Evolutionary conservation across 2,888 invertebrate genomes (phyloP), one percentile per base, ranked within the genome.

Genomic region (Plusia festucae): DNA sequence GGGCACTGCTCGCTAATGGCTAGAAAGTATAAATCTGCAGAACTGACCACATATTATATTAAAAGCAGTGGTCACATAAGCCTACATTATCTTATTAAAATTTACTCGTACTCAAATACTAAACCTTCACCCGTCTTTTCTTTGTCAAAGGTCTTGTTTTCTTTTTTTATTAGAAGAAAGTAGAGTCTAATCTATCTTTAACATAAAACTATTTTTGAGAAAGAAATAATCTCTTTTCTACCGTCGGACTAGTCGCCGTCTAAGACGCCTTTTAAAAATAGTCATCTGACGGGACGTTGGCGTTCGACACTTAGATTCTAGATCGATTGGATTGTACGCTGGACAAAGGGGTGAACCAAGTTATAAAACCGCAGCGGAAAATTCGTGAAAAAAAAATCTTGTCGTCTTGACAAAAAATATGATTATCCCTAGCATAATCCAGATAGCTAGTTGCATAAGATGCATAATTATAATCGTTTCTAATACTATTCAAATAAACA

Each of bases 221-320:
- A 40, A 4, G 3, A 40, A n/a, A n/a, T 13, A 40, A 40, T 40
- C 40, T 40, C 40, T 40, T 40, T 40, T 5, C 40, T 6, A n/a
- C 40, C 6, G 18, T 20, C 46, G 8, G 4, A 11, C 18, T 2
- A 44, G 24, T 49, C 40, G 57, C 49, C 54, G n/a, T n/a, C n/a
- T n/a, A n/a, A n/a, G 54, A 58, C 52, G 64, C 53, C 52, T 76
- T 65, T 72, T 49, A 20, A 20, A 49, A 49, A 18, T 46, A 20
- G 46, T 49, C 46, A 2, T 4, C 3, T 18, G 11, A 9, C 9
- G 11, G 46, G 46, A 18, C 20, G 30, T 18, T 51, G 60, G 55
- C 61, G 57, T 46, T 64, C 71, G 70, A 67, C 64, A 63, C 67
- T 49, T 51, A 60, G 18, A 46, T 16, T 46, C 63, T 34, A 34